Evolutionary conservation across 2,888 invertebrate species (phyloP), one percentile per base, ranked within the genome.

Genomic region (Clunio marinus): DNA sequence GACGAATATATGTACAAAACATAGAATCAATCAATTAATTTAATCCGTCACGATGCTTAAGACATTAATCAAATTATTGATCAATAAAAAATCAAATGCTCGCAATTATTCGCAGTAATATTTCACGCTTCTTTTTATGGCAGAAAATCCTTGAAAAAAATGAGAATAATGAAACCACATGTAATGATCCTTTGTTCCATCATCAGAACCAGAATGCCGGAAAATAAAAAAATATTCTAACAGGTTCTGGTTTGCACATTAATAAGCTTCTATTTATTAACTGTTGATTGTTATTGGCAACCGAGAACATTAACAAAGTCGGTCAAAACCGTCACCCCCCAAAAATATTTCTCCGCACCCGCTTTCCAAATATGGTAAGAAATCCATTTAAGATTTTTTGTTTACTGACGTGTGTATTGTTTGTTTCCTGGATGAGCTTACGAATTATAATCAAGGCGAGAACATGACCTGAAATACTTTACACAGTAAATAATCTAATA

Each of bases 341-440:
- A n/a, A 46, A 45, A n/a, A 35, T 17, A 22, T 15, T 7, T 17
- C 22, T 51, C 51, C 63, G 25, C 63, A 27, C 63, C 46, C 46
- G 24, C 17, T 24, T n/a, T 13, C 62, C 62, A 65, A 46, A 65
- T 27, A 65, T 46, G 28, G 63, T 4, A n/a, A 46, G 27, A 65
- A 65, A 13, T 24, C 27, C 20, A 25, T 51, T 22, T n/a, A n/a
- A n/a, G n/a, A n/a, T n/a, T n/a, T n/a, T 25, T 57, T 20, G 20
- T 17, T 46, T 15, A 46, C 46, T 10, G 46, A 46, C 20, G 46
- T 27, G 27, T 57, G 7, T 27, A 25, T n/a, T n/a, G 15, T 27
- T 22, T 15, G 63, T 37, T 63, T 63, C 63, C 63, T 63, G 41
- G 63, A 63, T 63, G 63, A 63, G 25, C 27, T 41, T 63, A 27